phyloP scores from a whole-genome alignment of 2,888 invertebrate genomes.

The Chaitophorus viminalis region DNA sequence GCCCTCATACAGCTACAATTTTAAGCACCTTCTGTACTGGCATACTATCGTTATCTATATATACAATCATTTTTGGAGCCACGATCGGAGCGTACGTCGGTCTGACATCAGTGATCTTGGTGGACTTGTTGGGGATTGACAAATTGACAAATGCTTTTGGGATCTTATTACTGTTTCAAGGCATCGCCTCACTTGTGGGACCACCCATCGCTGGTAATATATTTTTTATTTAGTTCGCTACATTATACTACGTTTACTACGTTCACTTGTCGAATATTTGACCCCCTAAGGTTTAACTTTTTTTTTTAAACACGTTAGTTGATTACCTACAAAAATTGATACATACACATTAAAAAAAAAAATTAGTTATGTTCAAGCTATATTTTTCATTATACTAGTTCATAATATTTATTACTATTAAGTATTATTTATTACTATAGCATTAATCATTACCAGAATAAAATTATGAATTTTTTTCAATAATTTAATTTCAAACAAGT shows the following conservation, averaged over 20 bases:
- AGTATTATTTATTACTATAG: background rate
- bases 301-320: background rate
- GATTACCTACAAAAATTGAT: background rate
- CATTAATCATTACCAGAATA: background rate
- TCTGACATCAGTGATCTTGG: slow-evolving; percentile 93
- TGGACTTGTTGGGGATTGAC: slow-evolving; percentile 92
- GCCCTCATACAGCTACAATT: slow-evolving; percentile 75
- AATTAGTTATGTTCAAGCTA: background rate
- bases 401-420: no score
- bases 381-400: background rate
- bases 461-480: background rate
- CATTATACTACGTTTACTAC: background rate
- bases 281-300: background rate
- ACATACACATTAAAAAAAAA: background rate
- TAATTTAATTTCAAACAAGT: background rate
- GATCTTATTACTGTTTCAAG: slow-evolving; percentile 90
- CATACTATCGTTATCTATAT: slow-evolving; percentile 79
- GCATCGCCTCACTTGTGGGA: slow-evolving; percentile 90
- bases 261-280: background rate
- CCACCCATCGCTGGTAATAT: slow-evolving; percentile 89
- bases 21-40: slow-evolving; percentile 80
- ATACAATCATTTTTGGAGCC: slow-evolving; percentile 85
- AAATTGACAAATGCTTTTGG: slow-evolving; percentile 96
- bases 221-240: background rate
- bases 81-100: slow-evolving; percentile 96